Evolutionary conservation across 1,140 invertebrate species (phyloP).

Genomic region (Aphidius ervi): DNA sequence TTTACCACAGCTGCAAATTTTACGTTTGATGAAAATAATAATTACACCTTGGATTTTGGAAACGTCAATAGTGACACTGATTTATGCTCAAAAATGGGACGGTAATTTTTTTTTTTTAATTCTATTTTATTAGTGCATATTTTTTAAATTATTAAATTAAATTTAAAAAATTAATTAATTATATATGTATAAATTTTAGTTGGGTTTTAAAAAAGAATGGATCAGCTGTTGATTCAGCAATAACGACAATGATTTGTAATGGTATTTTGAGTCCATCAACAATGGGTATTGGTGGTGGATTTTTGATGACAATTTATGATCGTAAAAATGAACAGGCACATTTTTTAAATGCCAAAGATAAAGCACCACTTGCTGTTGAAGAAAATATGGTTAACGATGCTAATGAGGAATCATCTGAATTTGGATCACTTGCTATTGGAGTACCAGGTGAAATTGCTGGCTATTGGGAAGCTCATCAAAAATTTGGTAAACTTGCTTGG

Average conservation of each 20-base stretch:
- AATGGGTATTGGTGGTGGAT: conserved; percentile 85
- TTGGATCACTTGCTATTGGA: conserved; percentile 73
- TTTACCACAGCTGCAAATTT: too few relatives aligned
- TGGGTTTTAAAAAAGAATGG: conserved; percentile 74
- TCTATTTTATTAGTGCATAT: too few relatives aligned
- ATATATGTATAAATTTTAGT: conserved; percentile 46
- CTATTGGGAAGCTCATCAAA: conserved; percentile 77
- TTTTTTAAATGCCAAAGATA: conserved; percentile 75
- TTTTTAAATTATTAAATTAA: too few relatives aligned
- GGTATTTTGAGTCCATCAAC: conserved; percentile 80
- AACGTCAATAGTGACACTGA: too few relatives aligned
- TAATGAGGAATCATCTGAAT: conserved; percentile 25
- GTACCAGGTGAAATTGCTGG: conserved; percentile 90
- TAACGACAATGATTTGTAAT: conserved; percentile 81
- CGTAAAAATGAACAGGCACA: conserved; percentile 58
- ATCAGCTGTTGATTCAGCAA: conserved; percentile 83
- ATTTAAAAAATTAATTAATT: too few relatives aligned
- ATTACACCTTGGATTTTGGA: too few relatives aligned
- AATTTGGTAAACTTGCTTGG: conserved; percentile 83
- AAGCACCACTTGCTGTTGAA: conserved; percentile 67
- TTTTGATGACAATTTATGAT: conserved; percentile 78
- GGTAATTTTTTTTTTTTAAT: too few relatives aligned
- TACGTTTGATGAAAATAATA: too few relatives aligned
- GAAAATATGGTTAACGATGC: conserved; percentile 66
- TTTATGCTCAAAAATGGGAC: too few relatives aligned